A percentile compares a stretch with the other conserved stretches of the same genome.
phyloP scores from a whole-genome alignment of 92 coral and sea anemone species.

The Phenganax marumi region DNA sequence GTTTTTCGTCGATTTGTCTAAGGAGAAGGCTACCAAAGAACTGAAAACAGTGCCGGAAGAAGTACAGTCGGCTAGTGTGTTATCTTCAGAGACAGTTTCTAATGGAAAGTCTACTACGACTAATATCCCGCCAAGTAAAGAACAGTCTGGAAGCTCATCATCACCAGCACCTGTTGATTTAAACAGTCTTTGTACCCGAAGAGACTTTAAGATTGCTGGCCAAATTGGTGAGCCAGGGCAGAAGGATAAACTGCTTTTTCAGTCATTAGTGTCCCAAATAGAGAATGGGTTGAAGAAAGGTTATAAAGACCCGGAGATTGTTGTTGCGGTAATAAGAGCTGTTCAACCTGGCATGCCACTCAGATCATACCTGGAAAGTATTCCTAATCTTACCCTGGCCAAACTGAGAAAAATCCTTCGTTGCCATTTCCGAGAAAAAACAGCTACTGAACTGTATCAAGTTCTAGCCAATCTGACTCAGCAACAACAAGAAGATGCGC shows the following conservation, averaged over 20 bases:
- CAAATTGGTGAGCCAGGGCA: conserved; percentile 62
- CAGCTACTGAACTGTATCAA: conserved; percentile 60
- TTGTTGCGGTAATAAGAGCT: conserved; percentile 54
- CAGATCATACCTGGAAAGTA: conserved; percentile 55
- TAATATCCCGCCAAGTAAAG: not conserved
- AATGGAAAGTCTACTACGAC: not conserved
- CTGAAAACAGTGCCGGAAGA: too few species aligned
- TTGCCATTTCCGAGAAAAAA: conserved; percentile 57
- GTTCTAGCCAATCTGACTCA: conserved; percentile 45
- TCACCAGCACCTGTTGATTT: conserved; percentile 13
- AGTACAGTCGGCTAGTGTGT: too few species aligned
- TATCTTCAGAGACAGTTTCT: too few species aligned
- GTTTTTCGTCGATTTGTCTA: too few species aligned
- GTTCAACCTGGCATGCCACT: conserved; percentile 59
- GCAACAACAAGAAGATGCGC: conserved; percentile 29
- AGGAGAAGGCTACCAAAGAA: too few species aligned
- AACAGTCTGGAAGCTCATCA: not conserved
- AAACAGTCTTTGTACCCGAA: conserved; percentile 42
- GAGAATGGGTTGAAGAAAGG: conserved; percentile 55
- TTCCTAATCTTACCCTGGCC: conserved; percentile 44
- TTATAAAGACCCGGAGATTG: conserved; percentile 50
- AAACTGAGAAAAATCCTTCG: conserved; percentile 50
- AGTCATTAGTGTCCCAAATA: conserved; percentile 57
- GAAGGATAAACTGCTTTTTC: conserved; percentile 55
- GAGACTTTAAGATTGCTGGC: conserved; percentile 58